Percentiles rank a stretch among this genome's conserved stretches.
phyloP scores from a whole-genome alignment of 2,113 vertebrate genomes.

The Ahaetulla prasina region DNA sequence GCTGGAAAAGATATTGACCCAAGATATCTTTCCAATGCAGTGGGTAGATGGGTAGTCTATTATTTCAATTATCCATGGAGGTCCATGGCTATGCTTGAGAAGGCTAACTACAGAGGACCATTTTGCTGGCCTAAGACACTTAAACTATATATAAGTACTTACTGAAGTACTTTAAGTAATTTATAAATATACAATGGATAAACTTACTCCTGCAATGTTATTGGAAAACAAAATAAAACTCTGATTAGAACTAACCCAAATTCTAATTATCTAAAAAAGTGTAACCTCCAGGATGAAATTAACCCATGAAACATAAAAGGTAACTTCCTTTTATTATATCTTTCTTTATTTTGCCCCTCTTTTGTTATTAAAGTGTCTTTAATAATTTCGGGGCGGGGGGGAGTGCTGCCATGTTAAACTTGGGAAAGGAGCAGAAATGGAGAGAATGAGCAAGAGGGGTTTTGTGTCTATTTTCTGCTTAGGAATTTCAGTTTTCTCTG shows the following conservation, averaged over 20 bases:
- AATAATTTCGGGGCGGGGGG: neutral
- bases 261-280: neutral
- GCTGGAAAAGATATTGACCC: neutral
- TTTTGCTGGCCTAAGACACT: neutral
- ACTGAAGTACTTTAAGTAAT: too few species aligned
- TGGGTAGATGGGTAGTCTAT: neutral
- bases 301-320: neutral
- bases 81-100: neutral
- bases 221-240: neutral
- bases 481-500: neutral
- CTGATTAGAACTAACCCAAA: neutral
- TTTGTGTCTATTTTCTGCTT: neutral
- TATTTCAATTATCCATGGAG: neutral
- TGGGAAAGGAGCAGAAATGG: neutral
- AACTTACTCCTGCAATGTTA: neutral
- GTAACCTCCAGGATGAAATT: neutral
- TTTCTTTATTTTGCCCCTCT: neutral
- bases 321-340: neutral
- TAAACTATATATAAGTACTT: neutral
- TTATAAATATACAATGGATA: neutral
- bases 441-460: neutral
- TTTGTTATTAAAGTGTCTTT: neutral
- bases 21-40: neutral
- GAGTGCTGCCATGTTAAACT: neutral
- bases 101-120: neutral